phyloP scores from a whole-genome alignment of 1,140 invertebrate genomes.

The Alviniconcha marisindica region DNA sequence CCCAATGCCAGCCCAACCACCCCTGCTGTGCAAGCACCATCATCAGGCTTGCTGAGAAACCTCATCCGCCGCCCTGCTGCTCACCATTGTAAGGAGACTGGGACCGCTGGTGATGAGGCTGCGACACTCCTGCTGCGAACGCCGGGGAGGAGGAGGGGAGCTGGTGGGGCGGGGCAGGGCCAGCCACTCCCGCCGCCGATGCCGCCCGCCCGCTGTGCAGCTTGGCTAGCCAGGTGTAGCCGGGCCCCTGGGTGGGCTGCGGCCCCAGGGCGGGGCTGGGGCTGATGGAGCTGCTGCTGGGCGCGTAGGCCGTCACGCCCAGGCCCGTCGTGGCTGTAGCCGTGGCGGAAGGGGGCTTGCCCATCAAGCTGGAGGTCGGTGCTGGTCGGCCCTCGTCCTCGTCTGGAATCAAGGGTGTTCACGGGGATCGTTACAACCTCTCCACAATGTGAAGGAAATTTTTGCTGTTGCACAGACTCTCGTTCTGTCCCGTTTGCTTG shows the following conservation, averaged over 20 bases:
- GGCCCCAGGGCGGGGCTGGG: not conserved
- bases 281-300: not conserved
- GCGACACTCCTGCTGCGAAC: not conserved
- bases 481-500: too few species aligned
- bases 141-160: constrained; percentile 12
- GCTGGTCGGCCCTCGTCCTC: constrained; percentile 2
- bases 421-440: too few species aligned
- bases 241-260: not conserved
- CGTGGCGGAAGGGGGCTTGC: not conserved
- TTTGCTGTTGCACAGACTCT: too few species aligned
- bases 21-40: too few species aligned
- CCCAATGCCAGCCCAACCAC: too few species aligned
- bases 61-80: not conserved
- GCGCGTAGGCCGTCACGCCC: too few species aligned
- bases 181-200: too few species aligned
- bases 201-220: not conserved
- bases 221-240: constrained; percentile 17
- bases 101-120: not conserved
- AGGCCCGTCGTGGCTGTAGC: not conserved
- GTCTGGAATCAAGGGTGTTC: too few species aligned
- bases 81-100: not conserved
- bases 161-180: not conserved
- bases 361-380: not conserved
- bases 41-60: too few species aligned
- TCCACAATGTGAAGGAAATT: too few species aligned